These are phyloP conservation scores for Ptilodon capucinus DNA, from an alignment of 2,888 invertebrate species.

Conservation along the genomic window DNA sequence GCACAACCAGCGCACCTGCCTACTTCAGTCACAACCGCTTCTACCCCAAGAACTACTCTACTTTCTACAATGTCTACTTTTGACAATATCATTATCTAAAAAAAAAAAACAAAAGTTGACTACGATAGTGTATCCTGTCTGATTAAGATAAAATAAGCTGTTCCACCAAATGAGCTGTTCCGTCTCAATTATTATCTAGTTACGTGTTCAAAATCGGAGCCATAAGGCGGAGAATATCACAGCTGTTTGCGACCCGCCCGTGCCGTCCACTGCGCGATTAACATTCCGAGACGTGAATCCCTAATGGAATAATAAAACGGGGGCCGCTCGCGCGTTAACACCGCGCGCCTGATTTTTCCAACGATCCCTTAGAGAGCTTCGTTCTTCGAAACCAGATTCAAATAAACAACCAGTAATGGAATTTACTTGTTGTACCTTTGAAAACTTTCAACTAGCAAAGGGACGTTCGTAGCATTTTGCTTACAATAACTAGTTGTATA, in stretches of 20 bases:
- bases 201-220: not conserved
- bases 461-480: constrained; percentile 8
- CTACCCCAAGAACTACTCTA: too few relatives aligned
- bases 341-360: constrained; percentile 1
- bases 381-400: constrained; percentile 16
- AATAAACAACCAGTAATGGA: constrained; percentile 31
- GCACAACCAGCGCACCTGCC: too few relatives aligned
- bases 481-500: constrained; percentile 1
- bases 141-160: not conserved
- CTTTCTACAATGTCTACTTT: too few relatives aligned
- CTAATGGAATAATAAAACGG: constrained; percentile 56
- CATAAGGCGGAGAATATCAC: not conserved
- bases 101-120: too few relatives aligned
- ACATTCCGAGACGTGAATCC: constrained; percentile 40
- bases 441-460: constrained; percentile 15
- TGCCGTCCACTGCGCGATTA: constrained; percentile 43
- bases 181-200: too few relatives aligned
- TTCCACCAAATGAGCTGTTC: not conserved
- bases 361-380: constrained; percentile 18
- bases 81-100: too few relatives aligned
- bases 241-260: not conserved
- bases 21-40: too few relatives aligned
- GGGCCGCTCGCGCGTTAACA: constrained; percentile 2
- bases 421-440: constrained; percentile 21
- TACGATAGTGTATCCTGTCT: not conserved